Percentiles rank a stretch among this genome's conserved stretches.
Conservation (phyloP, 2,113 vertebrate species). For the Phoenicopterus ruber region DNA sequence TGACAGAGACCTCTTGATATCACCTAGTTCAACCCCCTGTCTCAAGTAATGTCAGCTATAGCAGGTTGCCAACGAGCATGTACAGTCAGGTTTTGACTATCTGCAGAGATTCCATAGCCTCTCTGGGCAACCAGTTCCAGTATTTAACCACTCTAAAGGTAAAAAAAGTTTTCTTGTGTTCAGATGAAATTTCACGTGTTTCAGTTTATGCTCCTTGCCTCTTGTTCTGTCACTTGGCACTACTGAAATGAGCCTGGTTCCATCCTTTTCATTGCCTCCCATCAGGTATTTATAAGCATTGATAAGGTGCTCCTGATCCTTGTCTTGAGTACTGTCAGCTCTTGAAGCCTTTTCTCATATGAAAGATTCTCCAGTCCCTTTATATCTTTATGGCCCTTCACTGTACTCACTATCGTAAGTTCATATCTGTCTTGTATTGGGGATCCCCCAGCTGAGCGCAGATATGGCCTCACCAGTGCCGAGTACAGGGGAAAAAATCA, state of each 20-base stretch:
- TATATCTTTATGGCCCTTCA: background rate
- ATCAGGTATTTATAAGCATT: no score
- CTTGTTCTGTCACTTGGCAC: no score
- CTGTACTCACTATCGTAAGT: background rate
- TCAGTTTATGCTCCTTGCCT: no score
- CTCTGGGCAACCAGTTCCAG: background rate
- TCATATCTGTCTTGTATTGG: no score
- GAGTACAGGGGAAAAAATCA: no score
- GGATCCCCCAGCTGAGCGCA: no score
- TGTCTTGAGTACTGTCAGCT: background rate
- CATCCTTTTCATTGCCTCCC: no score
- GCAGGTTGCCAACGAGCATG: background rate
- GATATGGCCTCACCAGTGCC: no score
- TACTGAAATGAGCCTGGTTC: no score
- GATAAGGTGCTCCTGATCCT: background rate
- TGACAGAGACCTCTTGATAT: background rate
- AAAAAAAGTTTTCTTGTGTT: background rate
- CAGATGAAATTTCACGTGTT: no score
- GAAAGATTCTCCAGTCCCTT: background rate
- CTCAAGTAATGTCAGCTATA: background rate
- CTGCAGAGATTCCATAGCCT: background rate
- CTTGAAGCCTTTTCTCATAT: background rate
- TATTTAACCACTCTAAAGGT: background rate
- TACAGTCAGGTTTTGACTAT: background rate
- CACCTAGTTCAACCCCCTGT: background rate